These are phyloP conservation scores for Chrysaora quinquecirrha DNA, from an alignment of 30 jellyfish, hydroid and myxozoan species.

Conservation along the genomic window DNA sequence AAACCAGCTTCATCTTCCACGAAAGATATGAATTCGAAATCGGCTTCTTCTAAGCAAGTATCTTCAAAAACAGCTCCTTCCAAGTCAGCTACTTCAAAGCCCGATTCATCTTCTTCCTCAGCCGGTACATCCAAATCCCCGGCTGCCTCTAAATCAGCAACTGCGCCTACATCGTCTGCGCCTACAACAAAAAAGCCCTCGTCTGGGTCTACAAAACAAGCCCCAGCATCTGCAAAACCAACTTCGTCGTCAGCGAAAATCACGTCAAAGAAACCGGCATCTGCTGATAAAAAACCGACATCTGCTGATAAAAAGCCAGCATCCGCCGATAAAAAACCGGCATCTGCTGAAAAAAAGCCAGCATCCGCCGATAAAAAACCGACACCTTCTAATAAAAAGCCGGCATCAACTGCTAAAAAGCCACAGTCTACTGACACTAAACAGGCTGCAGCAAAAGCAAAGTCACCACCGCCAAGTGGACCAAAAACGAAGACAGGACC, in stretches of 20 bases:
- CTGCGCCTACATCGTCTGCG: constrained; percentile 27
- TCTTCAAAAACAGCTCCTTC: background rate
- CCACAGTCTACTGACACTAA: constrained; percentile 12
- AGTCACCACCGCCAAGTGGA: constrained; percentile 1
- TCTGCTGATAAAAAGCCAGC: constrained; percentile 21
- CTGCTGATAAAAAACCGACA: constrained; percentile 15
- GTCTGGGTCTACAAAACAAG: constrained; percentile 37
- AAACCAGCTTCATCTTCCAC: background rate
- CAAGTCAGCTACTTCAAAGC: constrained; percentile 19
- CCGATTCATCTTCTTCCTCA: background rate
- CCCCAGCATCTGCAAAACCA: constrained; percentile 47
- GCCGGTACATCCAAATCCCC: background rate
- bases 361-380: constrained; percentile 23
- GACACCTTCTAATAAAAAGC: constrained; percentile 6
- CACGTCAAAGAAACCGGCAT: constrained; percentile 14
- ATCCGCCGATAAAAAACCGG: constrained; percentile 15
- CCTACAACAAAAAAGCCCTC: constrained; percentile 43
- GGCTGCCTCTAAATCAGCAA: background rate
- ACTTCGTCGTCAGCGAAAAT: constrained; percentile 55
- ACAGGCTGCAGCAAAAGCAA: constrained; percentile 16
- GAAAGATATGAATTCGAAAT: background rate
- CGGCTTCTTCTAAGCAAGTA: too few relatives aligned
- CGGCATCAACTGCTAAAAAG: constrained; percentile 19
- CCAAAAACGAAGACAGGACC: background rate
- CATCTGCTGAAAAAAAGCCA: constrained; percentile 13